Evolutionary conservation across 2,888 invertebrate genomes (phyloP).

Genomic region (Mystacides longicornis): DNA sequence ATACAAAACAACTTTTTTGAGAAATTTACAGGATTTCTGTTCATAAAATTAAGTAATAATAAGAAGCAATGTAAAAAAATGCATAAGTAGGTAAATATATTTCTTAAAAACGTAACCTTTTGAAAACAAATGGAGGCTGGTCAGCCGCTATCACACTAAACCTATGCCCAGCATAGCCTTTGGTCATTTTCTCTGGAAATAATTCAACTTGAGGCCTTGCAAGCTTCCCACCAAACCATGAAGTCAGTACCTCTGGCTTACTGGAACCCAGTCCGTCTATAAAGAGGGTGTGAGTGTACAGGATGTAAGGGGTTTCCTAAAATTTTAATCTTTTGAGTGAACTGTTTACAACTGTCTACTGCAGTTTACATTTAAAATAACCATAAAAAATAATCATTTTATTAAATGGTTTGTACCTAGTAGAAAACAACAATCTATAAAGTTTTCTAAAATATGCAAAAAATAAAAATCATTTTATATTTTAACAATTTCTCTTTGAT

Average conservation of each 20-base stretch:
- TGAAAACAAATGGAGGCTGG: constrained; percentile 68
- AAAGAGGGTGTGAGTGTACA: constrained; percentile 68
- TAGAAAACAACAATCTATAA: too few species aligned
- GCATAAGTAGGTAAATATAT: background rate
- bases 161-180: constrained; percentile 68
- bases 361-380: too few species aligned
- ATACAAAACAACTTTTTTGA: background rate
- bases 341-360: too few species aligned
- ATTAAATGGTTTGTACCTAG: too few species aligned
- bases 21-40: background rate
- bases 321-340: constrained; percentile 14
- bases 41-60: background rate
- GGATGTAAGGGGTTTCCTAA: constrained; percentile 62
- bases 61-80: background rate
- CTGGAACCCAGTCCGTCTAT: constrained; percentile 68
- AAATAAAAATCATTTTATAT: too few species aligned
- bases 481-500: too few species aligned
- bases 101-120: constrained; percentile 38
- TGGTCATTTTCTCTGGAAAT: constrained; percentile 60
- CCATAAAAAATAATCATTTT: too few species aligned
- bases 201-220: constrained; percentile 55
- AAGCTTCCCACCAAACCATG: constrained; percentile 59
- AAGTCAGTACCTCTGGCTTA: constrained; percentile 56
- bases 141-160: constrained; percentile 61
- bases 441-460: too few species aligned